Conservation (phyloP, 1,140 invertebrate genomes). For the Leptopilina boulardi region DNA sequence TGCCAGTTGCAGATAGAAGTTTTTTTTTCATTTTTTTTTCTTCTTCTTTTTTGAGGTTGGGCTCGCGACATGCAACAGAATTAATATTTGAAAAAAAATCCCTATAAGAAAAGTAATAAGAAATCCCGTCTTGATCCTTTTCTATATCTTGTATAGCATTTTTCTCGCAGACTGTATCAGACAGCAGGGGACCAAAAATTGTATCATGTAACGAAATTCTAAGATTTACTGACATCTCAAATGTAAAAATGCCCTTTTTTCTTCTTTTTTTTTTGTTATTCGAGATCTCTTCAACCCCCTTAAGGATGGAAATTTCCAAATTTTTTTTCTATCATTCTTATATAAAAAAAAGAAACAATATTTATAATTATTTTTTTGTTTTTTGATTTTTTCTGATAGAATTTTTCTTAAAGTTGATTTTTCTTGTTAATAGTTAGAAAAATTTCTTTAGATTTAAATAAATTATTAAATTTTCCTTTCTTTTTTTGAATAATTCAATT, state of each 20-base stretch:
- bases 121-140: slow-evolving; percentile 2
- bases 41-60: neutral
- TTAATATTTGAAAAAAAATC: neutral
- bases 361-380: neutral
- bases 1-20: slow-evolving; percentile 12
- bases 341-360: neutral
- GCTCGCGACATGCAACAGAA: neutral
- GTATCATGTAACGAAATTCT: slow-evolving; percentile 12
- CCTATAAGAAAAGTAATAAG: neutral
- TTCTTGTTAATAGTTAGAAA: too few relatives aligned
- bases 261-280: too few relatives aligned
- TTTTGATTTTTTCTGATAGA: too few relatives aligned
- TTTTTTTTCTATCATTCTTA: neutral
- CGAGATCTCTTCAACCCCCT: neutral
- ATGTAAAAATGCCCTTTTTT: neutral
- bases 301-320: neutral
- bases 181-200: slow-evolving; percentile 16
- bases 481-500: too few relatives aligned
- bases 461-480: too few relatives aligned
- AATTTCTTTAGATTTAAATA: too few relatives aligned
- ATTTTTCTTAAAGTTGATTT: too few relatives aligned
- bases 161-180: neutral
- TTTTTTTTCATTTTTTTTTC: neutral
- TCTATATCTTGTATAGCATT: neutral
- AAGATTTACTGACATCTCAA: slow-evolving; percentile 1